phyloP scores from a whole-genome alignment of 1,140 invertebrate species.

The Nephotettix cincticeps region DNA sequence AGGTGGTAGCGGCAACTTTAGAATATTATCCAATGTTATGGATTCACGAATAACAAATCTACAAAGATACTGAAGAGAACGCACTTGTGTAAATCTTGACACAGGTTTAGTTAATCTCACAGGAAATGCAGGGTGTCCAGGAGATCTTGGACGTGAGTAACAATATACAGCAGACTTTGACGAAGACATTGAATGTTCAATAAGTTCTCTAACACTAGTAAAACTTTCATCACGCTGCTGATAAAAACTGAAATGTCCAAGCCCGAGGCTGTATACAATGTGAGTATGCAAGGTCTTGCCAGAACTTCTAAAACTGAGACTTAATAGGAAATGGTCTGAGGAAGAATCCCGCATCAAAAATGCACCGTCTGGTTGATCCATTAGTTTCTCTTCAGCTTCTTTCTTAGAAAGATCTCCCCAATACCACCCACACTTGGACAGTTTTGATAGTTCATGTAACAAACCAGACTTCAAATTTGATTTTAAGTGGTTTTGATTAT shows the following conservation, averaged over 20 bases:
- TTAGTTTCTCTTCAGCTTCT: conserved; percentile 62
- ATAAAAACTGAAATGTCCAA: conserved; percentile 66
- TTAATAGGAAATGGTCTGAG: conserved; percentile 61
- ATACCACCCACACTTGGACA: conserved; percentile 65
- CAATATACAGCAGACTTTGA: conserved; percentile 71
- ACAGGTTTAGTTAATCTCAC: conserved; percentile 75
- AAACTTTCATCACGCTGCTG: conserved; percentile 65
- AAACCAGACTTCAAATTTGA: conserved; percentile 28
- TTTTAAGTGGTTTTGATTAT: conserved; percentile 43
- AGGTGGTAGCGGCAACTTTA: conserved; percentile 67
- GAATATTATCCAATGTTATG: conserved; percentile 68
- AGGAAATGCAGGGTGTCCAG: conserved; percentile 66
- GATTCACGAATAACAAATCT: conserved; percentile 74
- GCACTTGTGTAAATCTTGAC: conserved; percentile 71
- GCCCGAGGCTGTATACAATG: conserved; percentile 66
- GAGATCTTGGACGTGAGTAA: conserved; percentile 65
- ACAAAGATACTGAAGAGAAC: conserved; percentile 72
- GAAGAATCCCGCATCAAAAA: conserved; percentile 69
- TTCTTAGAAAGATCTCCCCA: conserved; percentile 63
- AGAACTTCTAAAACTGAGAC: conserved; percentile 71
- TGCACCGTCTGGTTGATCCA: conserved; percentile 71
- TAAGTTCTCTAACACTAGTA: conserved; percentile 65
- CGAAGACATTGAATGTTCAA: conserved; percentile 67
- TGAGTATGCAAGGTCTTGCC: conserved; percentile 69
- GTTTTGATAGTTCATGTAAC: conserved; percentile 52